Base-by-base conservation (phyloP, 2,888 invertebrate species). In the Drosophila vallismaia region DNA sequence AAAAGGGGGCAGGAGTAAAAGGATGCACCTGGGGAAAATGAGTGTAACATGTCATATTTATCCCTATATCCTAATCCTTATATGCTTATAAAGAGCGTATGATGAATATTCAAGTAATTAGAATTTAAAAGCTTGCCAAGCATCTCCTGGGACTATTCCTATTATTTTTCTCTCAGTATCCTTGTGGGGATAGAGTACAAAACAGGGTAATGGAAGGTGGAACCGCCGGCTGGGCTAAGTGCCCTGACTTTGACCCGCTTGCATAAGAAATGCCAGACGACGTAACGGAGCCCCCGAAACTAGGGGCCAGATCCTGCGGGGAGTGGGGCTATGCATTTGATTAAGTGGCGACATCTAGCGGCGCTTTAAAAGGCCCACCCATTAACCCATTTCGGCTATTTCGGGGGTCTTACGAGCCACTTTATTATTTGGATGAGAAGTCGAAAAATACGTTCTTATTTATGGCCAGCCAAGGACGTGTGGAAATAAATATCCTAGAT, bases 241-340 rank as follows among this genome's bases (percentile, higher is more conserved):
- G 74, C 79, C 69, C 71, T 74, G 81, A 72, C 81, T 84, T 72
- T 82, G 81, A 80, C 86, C 87, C 80, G 84, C 71, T 82, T 82
- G 76, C 86, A 75, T 75, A 81, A 83, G 77, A 71, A 74, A 76
- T 26, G 33, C 7, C 36, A 60, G 67, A 26, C 45, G 38, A 26
- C 45, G 38, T 26, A 48, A 46, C 12, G 33, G 28, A 31, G 29
- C 9, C 29, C 7, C 55, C 8, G n/a, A 53, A 51, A 38, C 29
- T 48, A 26, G 50, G 31, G 29, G n/a, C 10, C 10, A 5, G 3
- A 6, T 1, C 9, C 26, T 26, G 5, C n/a, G n/a, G 24, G 5
- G 29, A 45, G 3, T 19, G 31, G 14, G 26, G n/a, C 26, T 33
- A 40, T 73, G 74, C 76, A 74, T 51, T 49, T 58, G 66, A 77